phyloP scores from a whole-genome alignment of 2,113 vertebrate species.

The Siniperca knerii region DNA sequence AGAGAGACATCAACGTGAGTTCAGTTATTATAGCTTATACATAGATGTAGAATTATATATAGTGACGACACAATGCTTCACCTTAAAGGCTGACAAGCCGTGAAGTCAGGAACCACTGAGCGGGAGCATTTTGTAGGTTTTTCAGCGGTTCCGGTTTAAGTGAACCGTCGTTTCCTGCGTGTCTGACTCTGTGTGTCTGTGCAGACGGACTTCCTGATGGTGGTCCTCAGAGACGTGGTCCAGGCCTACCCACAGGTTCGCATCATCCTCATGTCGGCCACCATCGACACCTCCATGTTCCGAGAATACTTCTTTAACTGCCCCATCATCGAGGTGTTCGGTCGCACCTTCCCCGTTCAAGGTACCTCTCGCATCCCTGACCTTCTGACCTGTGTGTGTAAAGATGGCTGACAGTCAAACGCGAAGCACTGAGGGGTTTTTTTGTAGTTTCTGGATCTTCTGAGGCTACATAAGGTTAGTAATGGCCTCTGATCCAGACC shows the following conservation, averaged over 20 bases:
- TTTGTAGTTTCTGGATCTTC: too few relatives aligned
- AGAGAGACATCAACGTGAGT: constrained; percentile 98
- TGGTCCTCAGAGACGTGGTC: constrained; percentile 95
- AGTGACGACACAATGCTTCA: background rate
- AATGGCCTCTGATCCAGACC: too few relatives aligned
- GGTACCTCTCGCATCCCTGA: constrained; percentile 76
- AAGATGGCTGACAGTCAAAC: background rate
- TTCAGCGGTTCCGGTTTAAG: too few relatives aligned
- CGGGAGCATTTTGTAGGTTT: too few relatives aligned
- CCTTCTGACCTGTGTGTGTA: background rate
- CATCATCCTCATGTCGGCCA: constrained; percentile 97
- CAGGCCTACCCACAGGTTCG: constrained; percentile 92
- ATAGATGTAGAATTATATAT: too few relatives aligned
- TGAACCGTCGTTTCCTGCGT: background rate
- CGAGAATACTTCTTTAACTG: constrained; percentile 95
- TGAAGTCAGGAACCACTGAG: background rate
- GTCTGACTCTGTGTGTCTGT: background rate
- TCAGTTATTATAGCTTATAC: background rate
- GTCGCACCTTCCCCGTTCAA: constrained; percentile 94
- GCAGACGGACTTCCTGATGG: constrained; percentile 97
- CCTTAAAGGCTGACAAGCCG: too few relatives aligned
- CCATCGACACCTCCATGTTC: constrained; percentile 98
- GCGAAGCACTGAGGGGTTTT: background rate
- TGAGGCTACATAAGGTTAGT: too few relatives aligned
- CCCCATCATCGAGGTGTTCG: constrained; percentile 94